These are phyloP conservation scores for Trogon melanurus DNA, from an alignment of 2,113 vertebrate genomes.

Conservation along the genomic window DNA sequence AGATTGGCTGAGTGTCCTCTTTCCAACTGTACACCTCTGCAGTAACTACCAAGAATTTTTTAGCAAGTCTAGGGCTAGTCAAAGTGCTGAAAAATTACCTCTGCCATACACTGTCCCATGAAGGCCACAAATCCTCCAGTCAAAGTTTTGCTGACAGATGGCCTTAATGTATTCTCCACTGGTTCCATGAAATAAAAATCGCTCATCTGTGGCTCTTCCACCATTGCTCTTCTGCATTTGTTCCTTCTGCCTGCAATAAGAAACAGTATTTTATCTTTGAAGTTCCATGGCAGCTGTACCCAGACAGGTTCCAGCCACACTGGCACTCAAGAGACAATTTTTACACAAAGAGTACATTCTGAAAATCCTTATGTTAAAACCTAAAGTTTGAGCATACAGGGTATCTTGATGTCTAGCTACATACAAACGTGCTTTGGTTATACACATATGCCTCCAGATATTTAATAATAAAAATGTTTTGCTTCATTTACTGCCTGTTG, in stretches of 20 bases:
- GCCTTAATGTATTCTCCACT: constrained; percentile 55
- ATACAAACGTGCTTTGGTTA: neutral
- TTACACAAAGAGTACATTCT: neutral
- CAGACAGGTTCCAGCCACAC: neutral
- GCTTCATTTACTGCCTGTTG: neutral
- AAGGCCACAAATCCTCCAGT: constrained; percentile 77
- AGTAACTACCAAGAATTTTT: neutral
- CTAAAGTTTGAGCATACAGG: neutral
- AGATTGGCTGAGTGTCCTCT: neutral
- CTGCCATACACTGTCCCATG: constrained; percentile 76
- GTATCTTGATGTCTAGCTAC: neutral
- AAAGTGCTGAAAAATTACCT: constrained; percentile 56
- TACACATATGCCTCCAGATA: neutral
- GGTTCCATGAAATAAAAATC: constrained; percentile 77
- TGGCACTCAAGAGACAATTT: neutral
- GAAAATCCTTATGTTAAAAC: neutral
- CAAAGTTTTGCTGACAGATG: constrained; percentile 80
- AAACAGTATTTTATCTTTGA: neutral
- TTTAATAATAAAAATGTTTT: neutral
- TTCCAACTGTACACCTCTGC: neutral
- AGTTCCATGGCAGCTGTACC: neutral
- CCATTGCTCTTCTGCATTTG: constrained; percentile 73
- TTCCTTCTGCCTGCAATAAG: constrained; percentile 72
- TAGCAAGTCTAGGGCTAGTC: neutral
- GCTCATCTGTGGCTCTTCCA: constrained; percentile 63